Base-by-base conservation (phyloP, 1,140 invertebrate species). In the Brachionus paranguensis region DNA sequence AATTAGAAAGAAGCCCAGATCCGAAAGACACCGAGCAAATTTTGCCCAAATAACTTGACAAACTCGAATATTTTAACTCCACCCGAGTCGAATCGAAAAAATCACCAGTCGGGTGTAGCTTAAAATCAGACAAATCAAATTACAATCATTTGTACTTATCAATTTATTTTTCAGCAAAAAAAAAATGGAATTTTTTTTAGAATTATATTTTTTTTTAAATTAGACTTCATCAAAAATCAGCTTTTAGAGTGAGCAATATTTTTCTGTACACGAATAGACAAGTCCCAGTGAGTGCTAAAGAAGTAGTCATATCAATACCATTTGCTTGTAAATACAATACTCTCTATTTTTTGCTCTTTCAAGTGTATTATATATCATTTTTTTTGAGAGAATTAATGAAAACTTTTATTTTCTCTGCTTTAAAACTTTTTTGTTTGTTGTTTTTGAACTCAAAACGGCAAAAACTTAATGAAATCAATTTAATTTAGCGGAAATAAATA, bases 71-170 rank as follows among this genome's bases (percentile, higher is more conserved):
- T 81, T 41, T 17, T 81, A n/a, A 81, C 78, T 27, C 78, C 78
- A 29, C 78, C 78, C 11, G 78, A 81, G 37, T 81, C 78, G 6
- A 81, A 68, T 68, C 72, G 72, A 45, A 81, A 81, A 81, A 81
- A 24, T 81, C 50, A 68, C 45, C 76, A 72, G 17, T 37, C 68
- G 3, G 53, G 53, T 37, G 24, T 72, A 37, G 68, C 5, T 7
- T 72, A 37, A 33, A 14, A 33, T 68, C 20, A 14, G 6, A 55
- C 53, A 14, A 24, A 55, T 55, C 53, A 17, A 55, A 55, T 14
- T 3, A 8, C 53, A 55, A 55, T 17, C 53, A 55, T n/a, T 55
- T 8, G 14, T 17, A 55, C n/a, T 55, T 17, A 55, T 55, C 53
- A 17, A 55, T 17, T 55, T 20, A n/a, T 55, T 55, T 55, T 55